Percentiles rank a stretch among this genome's conserved stretches.
These are phyloP conservation scores for Dinomys branickii DNA, from an alignment of 2,113 vertebrate species.

Conservation along the genomic window DNA sequence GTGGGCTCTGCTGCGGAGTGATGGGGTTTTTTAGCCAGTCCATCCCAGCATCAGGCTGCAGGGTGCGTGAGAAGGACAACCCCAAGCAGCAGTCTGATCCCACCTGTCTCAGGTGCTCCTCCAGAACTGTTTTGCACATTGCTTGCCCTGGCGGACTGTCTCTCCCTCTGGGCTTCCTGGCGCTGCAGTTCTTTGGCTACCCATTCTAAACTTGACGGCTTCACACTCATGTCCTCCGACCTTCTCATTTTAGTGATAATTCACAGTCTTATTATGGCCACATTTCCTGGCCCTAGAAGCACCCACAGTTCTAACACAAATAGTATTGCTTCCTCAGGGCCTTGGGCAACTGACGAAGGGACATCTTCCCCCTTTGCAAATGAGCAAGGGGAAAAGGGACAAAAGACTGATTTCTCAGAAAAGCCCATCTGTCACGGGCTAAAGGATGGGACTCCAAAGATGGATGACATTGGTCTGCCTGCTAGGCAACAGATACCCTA, in stretches of 20 bases:
- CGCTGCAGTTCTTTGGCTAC: neutral
- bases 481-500: neutral
- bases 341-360: neutral
- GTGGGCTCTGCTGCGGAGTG: neutral
- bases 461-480: neutral
- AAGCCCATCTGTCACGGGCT: neutral
- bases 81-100: neutral
- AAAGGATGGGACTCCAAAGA: neutral
- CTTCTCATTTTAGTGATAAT: neutral
- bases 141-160: neutral
- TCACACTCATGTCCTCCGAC: neutral
- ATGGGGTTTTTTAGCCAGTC: neutral
- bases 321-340: neutral
- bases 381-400: neutral
- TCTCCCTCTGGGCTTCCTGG: neutral
- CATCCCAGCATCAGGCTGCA: neutral
- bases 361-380: neutral
- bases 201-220: neutral
- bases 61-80: neutral
- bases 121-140: neutral
- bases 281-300: neutral
- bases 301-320: neutral
- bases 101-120: neutral
- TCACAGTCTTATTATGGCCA: neutral
- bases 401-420: neutral